Percentiles rank a stretch among this genome's conserved stretches.
Conservation (phyloP, 2,113 vertebrate genomes). For the Elachura formosa region DNA sequence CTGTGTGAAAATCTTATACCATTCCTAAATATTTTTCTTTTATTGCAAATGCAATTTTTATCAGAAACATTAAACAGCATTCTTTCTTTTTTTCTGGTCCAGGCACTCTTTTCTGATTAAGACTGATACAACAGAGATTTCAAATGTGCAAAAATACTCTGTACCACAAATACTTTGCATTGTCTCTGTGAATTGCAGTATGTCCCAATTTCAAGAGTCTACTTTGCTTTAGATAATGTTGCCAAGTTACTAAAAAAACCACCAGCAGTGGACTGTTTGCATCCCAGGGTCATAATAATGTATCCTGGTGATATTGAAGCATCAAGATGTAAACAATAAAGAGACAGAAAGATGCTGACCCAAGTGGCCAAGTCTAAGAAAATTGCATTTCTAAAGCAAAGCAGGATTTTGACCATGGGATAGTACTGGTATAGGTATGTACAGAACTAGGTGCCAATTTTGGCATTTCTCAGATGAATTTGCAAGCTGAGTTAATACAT, state of each 20-base stretch:
- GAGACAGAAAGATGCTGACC: not conserved
- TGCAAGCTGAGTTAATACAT: not conserved
- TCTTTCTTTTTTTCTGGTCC: not conserved
- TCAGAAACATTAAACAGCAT: not conserved
- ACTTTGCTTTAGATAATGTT: conserved; percentile 36
- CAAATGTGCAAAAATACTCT: conserved; percentile 12
- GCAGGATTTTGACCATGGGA: not conserved
- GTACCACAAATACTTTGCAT: not conserved
- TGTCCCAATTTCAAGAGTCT: conserved; percentile 34
- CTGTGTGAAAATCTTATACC: not conserved
- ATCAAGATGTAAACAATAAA: conserved; percentile 8
- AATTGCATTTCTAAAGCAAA: not conserved
- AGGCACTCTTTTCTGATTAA: not conserved
- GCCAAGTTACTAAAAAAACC: conserved; percentile 47
- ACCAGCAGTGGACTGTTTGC: conserved; percentile 6
- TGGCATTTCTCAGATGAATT: not conserved
- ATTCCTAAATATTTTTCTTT: not conserved
- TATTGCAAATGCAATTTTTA: not conserved
- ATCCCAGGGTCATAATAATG: conserved; percentile 26
- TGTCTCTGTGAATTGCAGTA: not conserved
- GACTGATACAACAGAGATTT: not conserved
- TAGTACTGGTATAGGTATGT: not conserved
- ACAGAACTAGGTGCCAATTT: not conserved
- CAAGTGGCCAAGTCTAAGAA: not conserved
- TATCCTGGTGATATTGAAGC: conserved; percentile 37